Conservation (phyloP, 2,797 vertebrate genomes). For the Brachyalestes nurse region DNA sequence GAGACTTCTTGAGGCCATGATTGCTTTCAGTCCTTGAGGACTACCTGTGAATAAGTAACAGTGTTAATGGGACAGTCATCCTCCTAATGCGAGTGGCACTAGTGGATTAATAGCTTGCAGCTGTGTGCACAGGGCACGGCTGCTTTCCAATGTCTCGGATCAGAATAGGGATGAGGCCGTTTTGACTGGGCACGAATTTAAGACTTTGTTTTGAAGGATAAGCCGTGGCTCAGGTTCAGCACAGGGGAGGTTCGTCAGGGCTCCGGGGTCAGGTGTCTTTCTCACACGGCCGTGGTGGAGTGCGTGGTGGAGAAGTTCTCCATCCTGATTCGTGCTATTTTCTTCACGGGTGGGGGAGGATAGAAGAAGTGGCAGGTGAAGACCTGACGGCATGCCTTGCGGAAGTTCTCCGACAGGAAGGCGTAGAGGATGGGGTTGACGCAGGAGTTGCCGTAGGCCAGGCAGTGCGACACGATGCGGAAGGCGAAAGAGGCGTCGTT, state of each 20-base stretch:
- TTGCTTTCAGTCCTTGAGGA: background rate
- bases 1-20: background rate
- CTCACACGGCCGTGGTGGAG: slow-evolving; percentile 77
- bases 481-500: slow-evolving; percentile 81
- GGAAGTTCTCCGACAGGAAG: slow-evolving; percentile 86
- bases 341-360: slow-evolving; percentile 49
- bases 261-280: background rate
- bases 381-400: slow-evolving; percentile 78
- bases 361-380: slow-evolving; percentile 70
- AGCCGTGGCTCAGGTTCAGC: slow-evolving; percentile 26
- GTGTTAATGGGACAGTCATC: background rate
- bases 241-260: background rate
- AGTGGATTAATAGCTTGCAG: background rate
- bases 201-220: background rate
- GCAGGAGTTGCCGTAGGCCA: slow-evolving; percentile 86
- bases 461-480: slow-evolving; percentile 81
- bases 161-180: background rate
- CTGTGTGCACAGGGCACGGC: too few species aligned
- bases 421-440: slow-evolving; percentile 86
- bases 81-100: background rate
- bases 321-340: slow-evolving; percentile 74
- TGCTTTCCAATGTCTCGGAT: background rate
- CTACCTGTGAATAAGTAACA: background rate
- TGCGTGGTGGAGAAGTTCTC: slow-evolving; percentile 83
- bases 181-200: background rate